Evolutionary conservation across 2,797 vertebrate genomes (phyloP), one percentile per base, ranked within the genome.

Genomic region (Meriones psammophilus): DNA sequence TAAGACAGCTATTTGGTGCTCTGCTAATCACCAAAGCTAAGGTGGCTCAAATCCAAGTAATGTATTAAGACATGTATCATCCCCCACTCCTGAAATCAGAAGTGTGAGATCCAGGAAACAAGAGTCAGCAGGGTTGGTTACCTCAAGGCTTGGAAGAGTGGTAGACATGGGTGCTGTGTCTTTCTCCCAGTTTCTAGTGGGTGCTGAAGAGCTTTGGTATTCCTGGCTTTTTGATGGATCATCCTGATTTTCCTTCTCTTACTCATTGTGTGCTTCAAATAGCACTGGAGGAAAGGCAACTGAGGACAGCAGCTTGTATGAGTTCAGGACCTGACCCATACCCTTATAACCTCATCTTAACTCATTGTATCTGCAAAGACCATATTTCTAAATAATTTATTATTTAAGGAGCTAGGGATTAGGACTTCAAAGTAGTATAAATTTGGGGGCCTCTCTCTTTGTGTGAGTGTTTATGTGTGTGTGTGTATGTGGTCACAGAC

Each of bases 241-340:
- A 1, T 77, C 20, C 58, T 6, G 0, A 10, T 30, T 13, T 46
- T 60, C 50, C 17, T 77, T 5, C 8, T 39, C n/a, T 30, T 60
- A 30, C 14, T 83, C 46, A 20, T 42, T 14, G 8, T 15, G 17
- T 60, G 26, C 69, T 42, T 17, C 8, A 3, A 73, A n/a, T 28
- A 58, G 50, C 2, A 39, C n/a, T 60, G 4, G 15, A 39, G 9
- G 8, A 88, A 54, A 84, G 9, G 22, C 14, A 58, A 13, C 9
- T 54, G 33, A 73, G 33, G 54, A 22, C 9, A 3, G 3, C 4
- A 12, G 26, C 1, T 8, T 8, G 1, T 2, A 6, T 2, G 22
- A 71, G 56, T 5, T 14, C 0, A 20, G 26, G 36, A 39, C 12
- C 24, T 3, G 0, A 2, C 39, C n/a, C 4, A 1, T 4, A 50